Base-by-base conservation (phyloP, 2,113 vertebrate species). In the Chaetops frenatus region DNA sequence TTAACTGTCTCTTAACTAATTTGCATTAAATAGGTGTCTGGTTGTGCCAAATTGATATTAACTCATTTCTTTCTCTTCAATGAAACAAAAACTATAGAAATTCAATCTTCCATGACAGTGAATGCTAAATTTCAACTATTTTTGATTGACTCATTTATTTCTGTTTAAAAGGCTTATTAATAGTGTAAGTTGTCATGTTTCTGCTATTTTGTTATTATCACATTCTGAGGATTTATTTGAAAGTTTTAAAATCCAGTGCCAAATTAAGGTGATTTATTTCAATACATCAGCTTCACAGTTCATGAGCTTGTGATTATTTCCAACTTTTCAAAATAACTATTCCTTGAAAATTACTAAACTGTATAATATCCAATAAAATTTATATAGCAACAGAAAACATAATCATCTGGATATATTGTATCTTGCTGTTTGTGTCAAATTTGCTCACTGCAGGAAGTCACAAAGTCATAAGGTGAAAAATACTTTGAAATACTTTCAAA, bases 251-350 rank as follows among this genome's bases (percentile, higher is more conserved):
- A 89, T 92, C 36, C 81, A 96, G 44, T 90, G 76, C 50, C 64
- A 97, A 96, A 97, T 97, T 96, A 97, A 93, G 93, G 28, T 77
- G 81, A 95, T 96, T 97, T 97, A 93, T 97, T 97, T 97, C 91
- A 95, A 42, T 92, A n/a, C 33, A 60, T 86, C 80, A 90, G 51
- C 86, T 95, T 97, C 86, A 96, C 81, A 93, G 88, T 80, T 96
- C 38, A 60, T 92, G 82, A 96, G 83, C 97, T 96, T 81, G 20
- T 90, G 89, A 50, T 96, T 97, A 85, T 95, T 95, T 57, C 73
- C 92, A 95, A 95, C 33, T 94, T 94, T 95, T 96, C 83, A 89
- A 73, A 90, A 90, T 78, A 86, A 84, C 40, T 92, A 62, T 93
- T 73, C 66, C 69, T 95, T 90, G 78, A 97, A 97, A 97, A 95